Base-by-base conservation (phyloP, 2,113 vertebrate genomes). In the Symphodus melops region DNA sequence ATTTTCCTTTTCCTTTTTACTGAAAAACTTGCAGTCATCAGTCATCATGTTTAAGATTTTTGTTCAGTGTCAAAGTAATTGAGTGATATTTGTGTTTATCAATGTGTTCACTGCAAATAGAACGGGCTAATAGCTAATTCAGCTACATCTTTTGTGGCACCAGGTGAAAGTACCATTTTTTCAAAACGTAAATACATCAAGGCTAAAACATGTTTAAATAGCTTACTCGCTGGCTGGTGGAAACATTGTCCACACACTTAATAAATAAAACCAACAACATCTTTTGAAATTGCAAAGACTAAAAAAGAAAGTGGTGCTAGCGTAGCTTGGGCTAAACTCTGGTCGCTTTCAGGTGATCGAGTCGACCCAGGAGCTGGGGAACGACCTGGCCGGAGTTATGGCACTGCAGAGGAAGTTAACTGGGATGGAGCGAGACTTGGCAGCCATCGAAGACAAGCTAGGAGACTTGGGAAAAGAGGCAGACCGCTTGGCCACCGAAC, bases 341-440 rank as follows among this genome's bases (percentile, higher is more conserved):
- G 1, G 1, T 13, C 21, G 11, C n/a, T 0, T 0, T 8, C 76
- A 91, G 91, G 97, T 99, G 53, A 99, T 99, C 0, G 98, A 99
- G 90, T 99, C 98, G 21, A 99, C 98, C 0, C 98, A 99, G 85
- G 98, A 99, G 86, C 94, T 99, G 84, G 98, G 98, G 21, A 99
- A 99, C 0, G 98, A 99, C 89, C 94, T 99, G 82, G 96, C 97
- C 0, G 98, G 98, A 0, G 98, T 99, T 75, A 99, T 98, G 96
- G 98, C 98, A 9, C 94, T 99, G 89, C 98, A 99, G 91, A 96
- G 98, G 88, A 99, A 99, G 89, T 92, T 99, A 89, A 99, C 98
- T 0, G 98, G 98, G 77, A 99, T 99, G 98, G 98, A 99, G 79
- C 94, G 98, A 0, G 98, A 99, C 89, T 89, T 99, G 75, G 96